Evolutionary conservation across 92 coral and sea anemone genomes (phyloP).

Genomic region (Scolanthus callimorphus): DNA sequence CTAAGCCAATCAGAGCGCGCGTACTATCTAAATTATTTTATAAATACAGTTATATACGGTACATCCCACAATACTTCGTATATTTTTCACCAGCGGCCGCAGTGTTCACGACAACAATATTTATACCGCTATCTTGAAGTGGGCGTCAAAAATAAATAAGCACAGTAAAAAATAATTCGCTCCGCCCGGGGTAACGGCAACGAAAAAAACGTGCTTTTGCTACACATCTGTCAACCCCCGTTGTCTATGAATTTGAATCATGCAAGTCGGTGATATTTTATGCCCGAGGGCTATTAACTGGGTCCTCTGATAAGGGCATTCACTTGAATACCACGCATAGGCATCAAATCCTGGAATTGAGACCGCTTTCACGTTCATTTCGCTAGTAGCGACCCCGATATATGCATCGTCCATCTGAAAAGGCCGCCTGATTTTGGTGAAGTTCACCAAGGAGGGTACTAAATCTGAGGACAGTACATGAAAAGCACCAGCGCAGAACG

Average conservation of each 20-base stretch:
- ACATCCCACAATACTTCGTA: too few species aligned
- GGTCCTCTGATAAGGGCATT: too few species aligned
- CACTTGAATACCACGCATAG: not conserved
- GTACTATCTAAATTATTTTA: too few species aligned
- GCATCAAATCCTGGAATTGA: not conserved
- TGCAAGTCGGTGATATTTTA: not conserved
- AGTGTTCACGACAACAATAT: constrained; percentile 26
- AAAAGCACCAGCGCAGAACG: constrained; percentile 42
- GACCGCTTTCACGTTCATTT: constrained; percentile 20
- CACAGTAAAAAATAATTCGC: too few species aligned
- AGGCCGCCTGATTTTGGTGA: constrained; percentile 19
- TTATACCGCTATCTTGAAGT: too few species aligned
- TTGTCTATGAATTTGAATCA: not conserved
- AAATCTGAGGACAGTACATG: constrained; percentile 28
- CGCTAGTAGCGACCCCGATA: constrained; percentile 44
- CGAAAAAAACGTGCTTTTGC: too few species aligned
- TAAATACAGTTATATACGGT: too few species aligned
- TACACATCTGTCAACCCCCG: not conserved
- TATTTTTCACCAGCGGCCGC: not conserved
- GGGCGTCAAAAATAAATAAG: too few species aligned
- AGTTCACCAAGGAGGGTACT: constrained; percentile 12
- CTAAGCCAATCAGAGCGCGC: too few species aligned
- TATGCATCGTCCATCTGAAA: constrained; percentile 59
- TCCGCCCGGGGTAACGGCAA: too few species aligned
- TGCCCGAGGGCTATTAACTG: not conserved